A percentile compares a stretch with the other conserved stretches of the same genome.
phyloP scores from a whole-genome alignment of 2,113 vertebrate species.

The Triplophysa siluroides region DNA sequence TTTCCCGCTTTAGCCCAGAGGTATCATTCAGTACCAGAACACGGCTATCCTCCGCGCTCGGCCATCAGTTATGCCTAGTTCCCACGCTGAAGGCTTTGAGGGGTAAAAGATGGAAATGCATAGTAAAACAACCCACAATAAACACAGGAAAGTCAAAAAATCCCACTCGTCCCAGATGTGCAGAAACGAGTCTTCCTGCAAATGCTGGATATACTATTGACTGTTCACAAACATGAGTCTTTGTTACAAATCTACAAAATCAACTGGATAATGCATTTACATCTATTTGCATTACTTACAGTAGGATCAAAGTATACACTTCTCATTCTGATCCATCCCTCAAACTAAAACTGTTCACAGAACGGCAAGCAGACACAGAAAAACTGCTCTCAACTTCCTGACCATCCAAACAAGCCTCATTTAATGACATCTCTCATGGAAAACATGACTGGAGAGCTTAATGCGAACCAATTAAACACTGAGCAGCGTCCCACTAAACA shows the following conservation, averaged over 20 bases:
- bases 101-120: conserved; percentile 40
- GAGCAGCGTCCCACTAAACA: conserved; percentile 42
- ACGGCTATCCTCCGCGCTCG: not conserved
- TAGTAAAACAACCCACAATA: conserved; percentile 47
- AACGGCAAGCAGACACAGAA: not conserved
- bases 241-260: not conserved
- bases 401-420: not conserved
- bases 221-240: not conserved
- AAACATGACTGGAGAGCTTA: conserved; percentile 45
- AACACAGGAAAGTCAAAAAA: conserved; percentile 51
- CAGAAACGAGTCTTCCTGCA: conserved; percentile 36
- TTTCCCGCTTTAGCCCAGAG: conserved; percentile 43
- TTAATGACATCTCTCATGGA: conserved; percentile 17
- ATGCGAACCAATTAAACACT: conserved; percentile 44
- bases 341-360: not conserved
- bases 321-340: not conserved
- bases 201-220: conserved; percentile 1
- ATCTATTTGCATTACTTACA: too few species aligned
- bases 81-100: conserved; percentile 29
- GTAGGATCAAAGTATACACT: too few species aligned
- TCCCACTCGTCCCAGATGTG: conserved; percentile 35
- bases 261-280: not conserved
- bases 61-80: conserved; percentile 37
- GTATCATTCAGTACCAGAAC: conserved; percentile 45
- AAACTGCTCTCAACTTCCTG: not conserved